Percentiles rank a stretch among this genome's conserved stretches.
Conservation (phyloP, 2,888 invertebrate species). For the Diachrysia chrysitis region DNA sequence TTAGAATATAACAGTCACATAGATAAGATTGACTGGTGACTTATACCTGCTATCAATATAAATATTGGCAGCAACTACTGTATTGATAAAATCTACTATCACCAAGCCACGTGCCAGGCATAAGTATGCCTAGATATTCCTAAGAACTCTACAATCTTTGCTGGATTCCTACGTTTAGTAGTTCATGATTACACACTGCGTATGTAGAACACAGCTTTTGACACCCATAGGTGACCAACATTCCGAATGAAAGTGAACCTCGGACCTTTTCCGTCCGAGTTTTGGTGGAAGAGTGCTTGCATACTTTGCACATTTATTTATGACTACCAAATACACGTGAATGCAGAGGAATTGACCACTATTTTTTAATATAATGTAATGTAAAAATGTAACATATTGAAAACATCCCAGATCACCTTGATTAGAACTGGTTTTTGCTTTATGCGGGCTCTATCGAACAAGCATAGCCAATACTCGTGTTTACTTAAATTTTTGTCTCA, state of each 20-base stretch:
- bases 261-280: no score
- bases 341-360: not conserved
- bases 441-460: conserved; percentile 70
- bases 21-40: not conserved
- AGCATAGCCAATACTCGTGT: conserved; percentile 41
- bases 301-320: not conserved
- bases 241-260: conserved; percentile 20
- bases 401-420: conserved; percentile 68
- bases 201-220: conserved; percentile 14
- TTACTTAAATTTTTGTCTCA: conserved; percentile 38
- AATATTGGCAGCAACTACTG: conserved; percentile 31
- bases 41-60: conserved; percentile 13
- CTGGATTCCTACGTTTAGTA: conserved; percentile 12
- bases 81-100: conserved; percentile 35
- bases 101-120: conserved; percentile 24
- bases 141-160: conserved; percentile 34
- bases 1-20: not conserved
- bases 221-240: conserved; percentile 18
- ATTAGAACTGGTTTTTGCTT: conserved; percentile 63
- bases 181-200: conserved; percentile 13
- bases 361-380: conserved; percentile 16
- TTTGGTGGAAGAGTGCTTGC: not conserved
- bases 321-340: not conserved
- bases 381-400: conserved; percentile 52
- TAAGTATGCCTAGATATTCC: conserved; percentile 36